These are phyloP conservation scores for Rotaria magnacalcarata DNA, from an alignment of 2,888 invertebrate species.

Conservation along the genomic window DNA sequence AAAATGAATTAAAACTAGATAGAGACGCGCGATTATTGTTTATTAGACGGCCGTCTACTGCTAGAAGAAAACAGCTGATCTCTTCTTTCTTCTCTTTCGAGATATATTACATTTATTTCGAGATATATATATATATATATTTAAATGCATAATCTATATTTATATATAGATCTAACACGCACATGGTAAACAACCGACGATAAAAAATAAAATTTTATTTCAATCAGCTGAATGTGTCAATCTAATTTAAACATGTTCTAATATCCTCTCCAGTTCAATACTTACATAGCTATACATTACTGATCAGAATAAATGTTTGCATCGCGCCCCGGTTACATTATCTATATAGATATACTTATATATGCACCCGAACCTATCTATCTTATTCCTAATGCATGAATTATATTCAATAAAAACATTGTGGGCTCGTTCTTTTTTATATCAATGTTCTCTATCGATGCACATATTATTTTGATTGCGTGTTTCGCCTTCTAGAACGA, in stretches of 20 bases:
- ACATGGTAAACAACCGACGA: neutral
- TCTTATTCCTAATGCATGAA: constrained; percentile 12
- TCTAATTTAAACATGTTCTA: neutral
- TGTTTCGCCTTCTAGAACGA: constrained; percentile 29
- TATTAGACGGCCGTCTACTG: constrained; percentile 25
- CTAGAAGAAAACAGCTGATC: constrained; percentile 26
- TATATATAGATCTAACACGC: neutral
- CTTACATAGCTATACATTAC: neutral
- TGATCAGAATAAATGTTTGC: constrained; percentile 12
- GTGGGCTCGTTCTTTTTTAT: neutral
- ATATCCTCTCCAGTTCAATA: neutral
- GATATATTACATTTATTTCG: neutral
- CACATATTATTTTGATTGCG: constrained; percentile 29
- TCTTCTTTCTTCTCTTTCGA: neutral
- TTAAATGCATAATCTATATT: neutral
- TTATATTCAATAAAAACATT: constrained; percentile 24
- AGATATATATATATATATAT: neutral
- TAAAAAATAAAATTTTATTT: neutral
- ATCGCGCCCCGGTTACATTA: neutral
- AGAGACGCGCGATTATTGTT: constrained; percentile 26
- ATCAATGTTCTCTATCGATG: constrained; percentile 18
- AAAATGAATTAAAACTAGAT: constrained; percentile 7
- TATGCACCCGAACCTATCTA: constrained; percentile 1
- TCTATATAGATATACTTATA: neutral
- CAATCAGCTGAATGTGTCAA: constrained; percentile 2